These are phyloP conservation scores for Salvator merianae DNA, from an alignment of 2,113 vertebrate genomes.

Conservation along the genomic window DNA sequence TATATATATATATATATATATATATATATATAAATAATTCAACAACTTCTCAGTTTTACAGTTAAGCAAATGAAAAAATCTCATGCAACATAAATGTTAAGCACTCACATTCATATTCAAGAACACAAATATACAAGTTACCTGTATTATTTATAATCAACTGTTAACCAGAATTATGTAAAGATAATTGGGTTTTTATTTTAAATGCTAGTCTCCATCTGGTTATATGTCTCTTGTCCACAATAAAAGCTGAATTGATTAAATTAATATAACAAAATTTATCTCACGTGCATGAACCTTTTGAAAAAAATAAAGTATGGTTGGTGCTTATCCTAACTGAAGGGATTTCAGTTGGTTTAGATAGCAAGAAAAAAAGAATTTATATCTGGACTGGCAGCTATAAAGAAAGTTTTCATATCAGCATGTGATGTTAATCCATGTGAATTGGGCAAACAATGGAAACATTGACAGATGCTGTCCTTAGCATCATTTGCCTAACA, in stretches of 20 bases:
- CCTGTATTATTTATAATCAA: constrained; percentile 9
- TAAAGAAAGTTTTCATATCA: constrained; percentile 38
- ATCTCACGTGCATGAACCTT: constrained; percentile 12
- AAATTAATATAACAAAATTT: not conserved
- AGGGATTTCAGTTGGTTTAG: not conserved
- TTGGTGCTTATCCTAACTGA: not conserved
- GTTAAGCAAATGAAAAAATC: not conserved
- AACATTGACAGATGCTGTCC: constrained; percentile 31
- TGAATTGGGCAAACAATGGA: constrained; percentile 17
- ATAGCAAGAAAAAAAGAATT: constrained; percentile 11
- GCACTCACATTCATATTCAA: not conserved
- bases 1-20: too few relatives aligned
- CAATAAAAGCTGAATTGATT: too few relatives aligned
- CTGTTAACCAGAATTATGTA: not conserved
- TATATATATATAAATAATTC: not conserved
- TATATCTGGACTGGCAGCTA: not conserved
- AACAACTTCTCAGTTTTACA: not conserved
- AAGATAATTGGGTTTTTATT: not conserved
- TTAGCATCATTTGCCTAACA: constrained; percentile 43
- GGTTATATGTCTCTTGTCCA: not conserved
- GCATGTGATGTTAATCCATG: constrained; percentile 1
- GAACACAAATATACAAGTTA: not conserved
- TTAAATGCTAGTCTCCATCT: not conserved
- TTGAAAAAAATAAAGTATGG: constrained; percentile 35
- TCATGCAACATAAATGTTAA: not conserved